Evolutionary conservation across 2,888 invertebrate genomes (phyloP).

Genomic region (Lasius fuliginosus): DNA sequence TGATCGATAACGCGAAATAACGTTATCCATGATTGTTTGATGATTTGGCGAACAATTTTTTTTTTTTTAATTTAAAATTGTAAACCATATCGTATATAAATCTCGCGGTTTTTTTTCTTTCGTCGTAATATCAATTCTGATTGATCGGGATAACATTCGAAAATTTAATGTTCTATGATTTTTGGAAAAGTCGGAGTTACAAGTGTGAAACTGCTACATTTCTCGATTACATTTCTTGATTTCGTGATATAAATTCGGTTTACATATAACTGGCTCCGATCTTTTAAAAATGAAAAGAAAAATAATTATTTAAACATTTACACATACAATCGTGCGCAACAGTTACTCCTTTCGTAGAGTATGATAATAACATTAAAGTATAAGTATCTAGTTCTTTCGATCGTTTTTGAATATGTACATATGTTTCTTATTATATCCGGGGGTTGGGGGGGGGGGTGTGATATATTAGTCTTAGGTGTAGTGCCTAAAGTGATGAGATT

Average conservation of each 20-base stretch:
- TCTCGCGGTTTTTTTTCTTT: slow-evolving; percentile 19
- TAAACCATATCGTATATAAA: slow-evolving; percentile 4
- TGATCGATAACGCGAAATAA: slow-evolving; percentile 11
- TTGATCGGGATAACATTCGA: background rate
- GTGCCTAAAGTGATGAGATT: slow-evolving; percentile 82
- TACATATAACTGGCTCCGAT: background rate
- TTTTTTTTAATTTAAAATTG: slow-evolving; percentile 26
- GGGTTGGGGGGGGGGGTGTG: slow-evolving; percentile 55
- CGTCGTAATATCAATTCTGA: background rate
- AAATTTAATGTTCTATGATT: background rate
- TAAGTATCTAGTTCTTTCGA: slow-evolving; percentile 49
- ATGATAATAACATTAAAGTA: slow-evolving; percentile 17
- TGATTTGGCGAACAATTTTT: background rate
- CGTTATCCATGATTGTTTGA: slow-evolving; percentile 30
- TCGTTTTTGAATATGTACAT: slow-evolving; percentile 76
- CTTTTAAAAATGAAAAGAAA: slow-evolving; percentile 6
- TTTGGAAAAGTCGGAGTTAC: background rate
- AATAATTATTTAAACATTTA: slow-evolving; percentile 8
- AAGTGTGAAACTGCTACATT: background rate
- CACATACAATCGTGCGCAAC: slow-evolving; percentile 39
- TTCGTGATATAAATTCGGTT: background rate
- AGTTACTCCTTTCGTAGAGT: slow-evolving; percentile 57
- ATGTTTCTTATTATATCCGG: slow-evolving; percentile 73
- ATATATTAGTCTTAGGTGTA: slow-evolving; percentile 82
- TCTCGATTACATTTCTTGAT: background rate